Percentiles rank a stretch among this genome's conserved stretches.
Evolutionary conservation across 2,113 vertebrate genomes (phyloP).

Genomic region (Thalassoma bifasciatum): DNA sequence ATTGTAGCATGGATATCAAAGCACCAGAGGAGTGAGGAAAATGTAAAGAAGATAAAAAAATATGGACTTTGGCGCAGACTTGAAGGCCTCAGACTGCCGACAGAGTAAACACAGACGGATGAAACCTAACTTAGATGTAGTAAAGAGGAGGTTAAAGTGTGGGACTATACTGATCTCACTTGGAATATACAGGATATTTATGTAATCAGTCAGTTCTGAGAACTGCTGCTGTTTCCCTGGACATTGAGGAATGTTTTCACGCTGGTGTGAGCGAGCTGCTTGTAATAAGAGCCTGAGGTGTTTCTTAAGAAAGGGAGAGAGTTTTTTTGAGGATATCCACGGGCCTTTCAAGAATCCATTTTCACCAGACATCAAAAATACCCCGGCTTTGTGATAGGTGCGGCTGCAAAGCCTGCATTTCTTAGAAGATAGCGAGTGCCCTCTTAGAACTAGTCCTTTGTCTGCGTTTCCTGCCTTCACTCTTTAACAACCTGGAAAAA

Average conservation of each 20-base stretch:
- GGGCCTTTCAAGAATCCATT: constrained; percentile 67
- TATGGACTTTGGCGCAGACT: constrained; percentile 38
- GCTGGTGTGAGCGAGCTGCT: constrained; percentile 38
- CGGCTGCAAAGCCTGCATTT: constrained; percentile 52
- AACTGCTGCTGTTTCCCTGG: constrained; percentile 51
- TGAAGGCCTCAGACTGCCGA: constrained; percentile 38
- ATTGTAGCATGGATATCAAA: constrained; percentile 64
- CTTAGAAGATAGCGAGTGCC: constrained; percentile 58
- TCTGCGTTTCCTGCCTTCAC: constrained; percentile 74
- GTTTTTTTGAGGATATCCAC: constrained; percentile 46
- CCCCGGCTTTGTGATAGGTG: constrained; percentile 60
- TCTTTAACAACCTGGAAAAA: constrained; percentile 62
- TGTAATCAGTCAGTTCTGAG: constrained; percentile 49
- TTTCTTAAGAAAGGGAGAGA: constrained; percentile 39
- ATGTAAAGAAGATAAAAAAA: constrained; percentile 35
- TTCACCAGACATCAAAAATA: constrained; percentile 58
- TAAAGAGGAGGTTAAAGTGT: constrained; percentile 44
- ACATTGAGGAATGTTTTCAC: constrained; percentile 68
- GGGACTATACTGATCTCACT: constrained; percentile 36
- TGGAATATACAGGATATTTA: constrained; percentile 27
- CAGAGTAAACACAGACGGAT: constrained; percentile 13
- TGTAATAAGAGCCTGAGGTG: constrained; percentile 36
- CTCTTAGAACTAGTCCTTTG: constrained; percentile 65
- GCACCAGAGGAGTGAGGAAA: constrained; percentile 40
- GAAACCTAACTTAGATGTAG: constrained; percentile 47